Conservation (phyloP, 2,113 vertebrate species). For the Bambusicola thoracicus region DNA sequence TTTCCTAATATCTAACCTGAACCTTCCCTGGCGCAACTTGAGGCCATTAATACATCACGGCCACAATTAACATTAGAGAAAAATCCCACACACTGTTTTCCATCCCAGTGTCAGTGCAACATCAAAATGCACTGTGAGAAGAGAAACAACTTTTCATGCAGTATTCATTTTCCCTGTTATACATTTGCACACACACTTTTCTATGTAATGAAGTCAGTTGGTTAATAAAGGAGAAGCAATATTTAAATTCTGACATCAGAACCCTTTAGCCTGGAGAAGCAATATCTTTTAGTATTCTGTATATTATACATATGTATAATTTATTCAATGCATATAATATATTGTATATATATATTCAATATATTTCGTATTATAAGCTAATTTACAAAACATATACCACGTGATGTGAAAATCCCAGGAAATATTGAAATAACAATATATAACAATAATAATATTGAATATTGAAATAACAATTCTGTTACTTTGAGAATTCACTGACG, state of each 20-base stretch:
- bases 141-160: background rate
- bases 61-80: background rate
- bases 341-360: background rate
- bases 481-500: background rate
- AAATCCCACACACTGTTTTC: background rate
- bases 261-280: background rate
- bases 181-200: background rate
- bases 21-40: too few relatives aligned
- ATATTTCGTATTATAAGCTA: background rate
- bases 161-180: background rate
- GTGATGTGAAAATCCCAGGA: too few relatives aligned
- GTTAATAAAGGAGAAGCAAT: background rate
- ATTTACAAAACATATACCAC: background rate
- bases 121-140: background rate
- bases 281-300: background rate
- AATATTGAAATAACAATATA: conserved; percentile 3
- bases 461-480: background rate
- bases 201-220: background rate
- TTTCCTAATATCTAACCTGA: too few relatives aligned
- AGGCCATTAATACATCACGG: background rate
- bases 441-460: too few relatives aligned
- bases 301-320: too few relatives aligned
- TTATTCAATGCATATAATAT: too few relatives aligned
- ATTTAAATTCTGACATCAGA: background rate
- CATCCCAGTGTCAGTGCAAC: background rate